Evolutionary conservation across 2,797 vertebrate species (phyloP).

Genomic region (Borostomias antarcticus): DNA sequence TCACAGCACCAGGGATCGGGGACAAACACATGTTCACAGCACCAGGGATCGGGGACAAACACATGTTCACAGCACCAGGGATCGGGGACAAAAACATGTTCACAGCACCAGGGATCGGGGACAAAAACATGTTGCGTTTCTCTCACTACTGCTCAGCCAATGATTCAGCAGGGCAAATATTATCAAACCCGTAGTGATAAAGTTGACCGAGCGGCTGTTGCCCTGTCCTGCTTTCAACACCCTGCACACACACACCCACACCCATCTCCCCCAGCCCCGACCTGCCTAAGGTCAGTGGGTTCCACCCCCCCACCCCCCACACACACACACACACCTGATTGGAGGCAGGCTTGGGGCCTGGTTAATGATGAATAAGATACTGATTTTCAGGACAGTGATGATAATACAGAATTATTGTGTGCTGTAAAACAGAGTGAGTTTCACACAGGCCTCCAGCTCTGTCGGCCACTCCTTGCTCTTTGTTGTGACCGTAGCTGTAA

Average conservation of each 20-base stretch:
- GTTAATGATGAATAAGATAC: conserved; percentile 68
- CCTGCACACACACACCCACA: conserved; percentile 14
- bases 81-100: no score
- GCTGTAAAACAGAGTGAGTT: not conserved
- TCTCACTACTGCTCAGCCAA: not conserved
- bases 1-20: no score
- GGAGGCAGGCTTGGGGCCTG: conserved; percentile 42
- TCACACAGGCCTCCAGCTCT: not conserved
- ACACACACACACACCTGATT: no score
- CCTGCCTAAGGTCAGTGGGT: conserved; percentile 44
- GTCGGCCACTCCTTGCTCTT: conserved; percentile 39
- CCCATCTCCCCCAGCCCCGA: not conserved
- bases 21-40: no score
- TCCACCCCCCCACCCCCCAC: conserved; percentile 44
- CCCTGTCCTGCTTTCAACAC: conserved; percentile 45
- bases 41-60: no score
- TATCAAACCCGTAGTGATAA: conserved; percentile 17
- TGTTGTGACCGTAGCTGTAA: no score
- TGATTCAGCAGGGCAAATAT: conserved; percentile 10
- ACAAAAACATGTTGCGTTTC: not conserved
- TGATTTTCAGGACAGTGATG: conserved; percentile 44
- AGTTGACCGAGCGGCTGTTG: conserved; percentile 55
- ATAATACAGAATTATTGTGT: conserved; percentile 58
- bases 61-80: no score
- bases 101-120: not conserved